Conservation (phyloP, 2,797 vertebrate genomes). For the Ptychobarbus kaznakovi region DNA sequence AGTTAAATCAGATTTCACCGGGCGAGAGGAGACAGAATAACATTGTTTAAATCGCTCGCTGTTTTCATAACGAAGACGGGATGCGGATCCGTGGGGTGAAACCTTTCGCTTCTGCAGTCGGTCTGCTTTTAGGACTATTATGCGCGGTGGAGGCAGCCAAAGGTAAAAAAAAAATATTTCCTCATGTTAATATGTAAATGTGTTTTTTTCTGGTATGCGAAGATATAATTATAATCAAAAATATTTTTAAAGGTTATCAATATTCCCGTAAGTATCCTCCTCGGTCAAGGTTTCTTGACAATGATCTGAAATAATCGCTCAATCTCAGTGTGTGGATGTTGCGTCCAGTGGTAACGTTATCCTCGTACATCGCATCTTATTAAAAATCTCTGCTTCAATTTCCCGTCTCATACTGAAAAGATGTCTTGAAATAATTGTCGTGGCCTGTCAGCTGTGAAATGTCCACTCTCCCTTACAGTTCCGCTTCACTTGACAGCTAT, state of each 20-base stretch:
- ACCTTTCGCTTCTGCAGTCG: slow-evolving; percentile 76
- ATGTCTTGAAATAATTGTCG: neutral
- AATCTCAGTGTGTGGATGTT: neutral
- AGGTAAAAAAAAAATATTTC: slow-evolving; percentile 72
- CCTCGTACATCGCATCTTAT: neutral
- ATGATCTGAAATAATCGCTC: neutral
- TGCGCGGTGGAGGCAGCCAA: slow-evolving; percentile 80
- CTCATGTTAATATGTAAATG: neutral
- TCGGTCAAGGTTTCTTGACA: neutral
- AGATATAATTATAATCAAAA: neutral
- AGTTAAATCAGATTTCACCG: slow-evolving; percentile 52
- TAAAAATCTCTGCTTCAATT: neutral
- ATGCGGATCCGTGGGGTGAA: slow-evolving; percentile 79
- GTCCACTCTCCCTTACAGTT: neutral
- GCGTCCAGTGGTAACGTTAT: neutral
- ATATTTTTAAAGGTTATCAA: neutral
- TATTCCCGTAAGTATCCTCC: neutral
- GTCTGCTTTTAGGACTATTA: slow-evolving; percentile 81
- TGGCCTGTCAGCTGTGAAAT: slow-evolving; percentile 18
- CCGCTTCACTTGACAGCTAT: slow-evolving; percentile 38
- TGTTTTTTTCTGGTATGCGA: neutral
- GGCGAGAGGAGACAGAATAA: slow-evolving; percentile 58
- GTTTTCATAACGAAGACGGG: slow-evolving; percentile 70
- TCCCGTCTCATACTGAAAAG: slow-evolving; percentile 1
- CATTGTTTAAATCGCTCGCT: slow-evolving; percentile 37